Base-by-base conservation (phyloP, 2,797 vertebrate genomes). In the Coregonus sp. region DNA sequence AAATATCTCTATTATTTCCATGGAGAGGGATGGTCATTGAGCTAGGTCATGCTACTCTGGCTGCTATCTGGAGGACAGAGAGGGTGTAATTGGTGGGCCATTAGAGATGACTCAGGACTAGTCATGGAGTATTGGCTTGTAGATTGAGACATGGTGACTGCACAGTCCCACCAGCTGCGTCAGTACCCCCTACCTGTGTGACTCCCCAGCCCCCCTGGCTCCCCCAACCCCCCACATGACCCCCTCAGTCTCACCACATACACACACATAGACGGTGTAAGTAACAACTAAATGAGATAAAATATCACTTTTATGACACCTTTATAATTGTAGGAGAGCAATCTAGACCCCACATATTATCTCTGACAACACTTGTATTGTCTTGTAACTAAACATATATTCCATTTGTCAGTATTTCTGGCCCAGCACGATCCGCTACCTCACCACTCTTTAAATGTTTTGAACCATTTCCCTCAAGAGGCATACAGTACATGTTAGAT, bases 51-150 rank as follows among this genome's bases (percentile, higher is more conserved):
- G 89, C 92, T 87, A 89, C 88, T 87, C 81, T 87, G 89, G 85
- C 86, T 90, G 88, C 92, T 91, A 87, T 90, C 85, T 93, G 85
- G 84, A 93, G 90, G 89, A 92, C 90, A 91, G 88, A 89, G 87
- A 84, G 86, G 90, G 86, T 89, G 82, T 92, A 93, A 92, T 92
- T 93, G 89, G 86, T 87, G 86, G 88, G 83, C 87, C 91, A 91
- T 91, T 93, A 93, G 88, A 80, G 83, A 82, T 80, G 87, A 88
- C 82, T 89, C 82, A 84, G 79, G 89, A 85, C 89, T 80, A 84
- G 86, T 92, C 93, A 92, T 88, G 93, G 91, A 87, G 84, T 77
- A 74, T 82, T 18, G 4, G 88, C 86, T 92, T 86, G 88, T 73
- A 90, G 89, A 93, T 90, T 91, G 88, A 89, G 90, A 89, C 84